Conservation (phyloP, 2,797 vertebrate genomes). For the Pithecia hirsuta region DNA sequence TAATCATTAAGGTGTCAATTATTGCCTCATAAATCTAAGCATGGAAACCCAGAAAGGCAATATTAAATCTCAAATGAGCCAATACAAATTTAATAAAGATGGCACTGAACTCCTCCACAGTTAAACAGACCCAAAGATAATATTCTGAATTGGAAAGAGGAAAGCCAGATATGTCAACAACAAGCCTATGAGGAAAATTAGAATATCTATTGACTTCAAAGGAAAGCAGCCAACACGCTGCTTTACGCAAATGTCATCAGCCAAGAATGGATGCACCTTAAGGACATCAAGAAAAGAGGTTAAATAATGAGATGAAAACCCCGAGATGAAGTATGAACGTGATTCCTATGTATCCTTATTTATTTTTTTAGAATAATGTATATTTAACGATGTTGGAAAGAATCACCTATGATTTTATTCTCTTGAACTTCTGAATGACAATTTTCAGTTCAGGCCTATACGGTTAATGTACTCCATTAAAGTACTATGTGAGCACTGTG, state of each 20-base stretch:
- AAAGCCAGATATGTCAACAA: neutral
- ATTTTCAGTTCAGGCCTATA: neutral
- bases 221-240: neutral
- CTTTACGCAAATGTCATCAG: neutral
- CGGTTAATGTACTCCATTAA: neutral
- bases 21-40: neutral
- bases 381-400: neutral
- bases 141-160: conserved; percentile 23
- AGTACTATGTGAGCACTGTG: neutral
- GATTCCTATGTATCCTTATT: neutral
- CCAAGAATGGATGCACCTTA: neutral
- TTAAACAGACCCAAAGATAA: neutral
- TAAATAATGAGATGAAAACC: neutral
- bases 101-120: neutral
- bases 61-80: neutral
- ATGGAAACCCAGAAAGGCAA: neutral
- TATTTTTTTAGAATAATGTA: neutral
- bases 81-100: conserved; percentile 2
- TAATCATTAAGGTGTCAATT: neutral
- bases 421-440: neutral
- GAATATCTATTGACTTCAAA: neutral
- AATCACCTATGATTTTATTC: neutral
- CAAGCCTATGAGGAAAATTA: neutral
- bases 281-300: neutral
- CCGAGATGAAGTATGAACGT: neutral